Evolutionary conservation across 2,888 invertebrate species (phyloP), one percentile per base, ranked within the genome.

Genomic region (Cheilosia grossa): DNA sequence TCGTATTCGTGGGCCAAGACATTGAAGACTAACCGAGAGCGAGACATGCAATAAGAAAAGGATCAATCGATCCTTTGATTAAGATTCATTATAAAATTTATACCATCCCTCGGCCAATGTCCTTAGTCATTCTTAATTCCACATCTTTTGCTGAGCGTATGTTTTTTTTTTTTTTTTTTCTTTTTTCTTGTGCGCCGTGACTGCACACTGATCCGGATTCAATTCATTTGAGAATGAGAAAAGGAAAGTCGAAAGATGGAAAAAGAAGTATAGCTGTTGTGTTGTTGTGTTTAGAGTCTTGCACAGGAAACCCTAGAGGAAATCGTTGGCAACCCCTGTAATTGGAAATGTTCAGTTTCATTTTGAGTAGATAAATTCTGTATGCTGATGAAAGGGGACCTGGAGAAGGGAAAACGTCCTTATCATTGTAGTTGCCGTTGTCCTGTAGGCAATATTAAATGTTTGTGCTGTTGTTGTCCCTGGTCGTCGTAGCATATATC

Each of bases 61-160:
- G 75, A 81, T 72, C 66, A 77, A 72, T 77, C 61, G 85, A 81
- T 85, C 49, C 80, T 81, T 85, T 85, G 80, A 85, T 85, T 85
- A 81, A 81, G 81, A 85, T 81, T 81, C 85, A 85, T 85, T 85
- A 85, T 81, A 75, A 72, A 81, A 85, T 85, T 85, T 81, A 85
- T 85, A 77, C 67, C 75, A 63, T 75, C 67, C 66, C 66, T 81
- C 72, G 81, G 81, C 61, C 75, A 81, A 58, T 85, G 85, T 75
- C 81, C 77, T 81, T 72, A 74, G 81, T 67, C 85, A 77, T 85
- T 81, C 75, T 56, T 58, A 64, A 42, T 79, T 80, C 66, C 53
- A 58, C 70, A 64, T 64, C 74, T 66, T 47, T 59, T 64, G 44
- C 64, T 49, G 19, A 70, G 63, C 51, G 58, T 69, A 51, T 56